Conservation (phyloP, 2,888 invertebrate genomes). For the Dolomedes plantarius region DNA sequence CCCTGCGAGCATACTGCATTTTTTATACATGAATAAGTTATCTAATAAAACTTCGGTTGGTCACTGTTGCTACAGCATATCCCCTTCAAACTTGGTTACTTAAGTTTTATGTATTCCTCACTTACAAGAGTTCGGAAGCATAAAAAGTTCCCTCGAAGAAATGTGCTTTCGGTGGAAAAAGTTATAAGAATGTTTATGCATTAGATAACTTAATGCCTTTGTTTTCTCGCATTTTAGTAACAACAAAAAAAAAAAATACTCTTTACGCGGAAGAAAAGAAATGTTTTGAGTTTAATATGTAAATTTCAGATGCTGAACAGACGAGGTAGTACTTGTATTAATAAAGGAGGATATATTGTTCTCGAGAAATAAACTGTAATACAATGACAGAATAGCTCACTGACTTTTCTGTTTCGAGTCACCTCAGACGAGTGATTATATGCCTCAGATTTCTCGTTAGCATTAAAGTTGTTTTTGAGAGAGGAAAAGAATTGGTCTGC, state of each 20-base stretch:
- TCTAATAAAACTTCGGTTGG: background rate
- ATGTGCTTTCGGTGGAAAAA: background rate
- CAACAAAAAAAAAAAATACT: too few species aligned
- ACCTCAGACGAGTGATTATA: too few species aligned
- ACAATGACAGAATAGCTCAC: too few species aligned
- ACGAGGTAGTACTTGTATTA: background rate
- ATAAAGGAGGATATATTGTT: background rate
- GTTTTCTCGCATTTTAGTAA: background rate
- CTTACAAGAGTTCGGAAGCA: background rate
- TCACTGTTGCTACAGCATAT: background rate
- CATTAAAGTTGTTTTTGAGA: too few species aligned
- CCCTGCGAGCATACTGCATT: background rate
- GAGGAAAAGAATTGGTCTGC: too few species aligned
- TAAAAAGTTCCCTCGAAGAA: background rate
- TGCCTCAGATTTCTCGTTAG: too few species aligned
- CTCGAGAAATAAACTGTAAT: too few species aligned
- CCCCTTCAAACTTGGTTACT: background rate
- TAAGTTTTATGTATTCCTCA: background rate
- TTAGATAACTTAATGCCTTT: background rate
- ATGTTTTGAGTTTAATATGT: background rate
- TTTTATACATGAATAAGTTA: background rate
- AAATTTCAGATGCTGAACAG: background rate
- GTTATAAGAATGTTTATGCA: constrained; percentile 11
- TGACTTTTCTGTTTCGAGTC: too few species aligned
- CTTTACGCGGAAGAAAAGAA: background rate